A percentile compares a stretch with the other conserved stretches of the same genome.
phyloP scores from a whole-genome alignment of 1,140 invertebrate genomes.

The Copidosoma floridanum region DNA sequence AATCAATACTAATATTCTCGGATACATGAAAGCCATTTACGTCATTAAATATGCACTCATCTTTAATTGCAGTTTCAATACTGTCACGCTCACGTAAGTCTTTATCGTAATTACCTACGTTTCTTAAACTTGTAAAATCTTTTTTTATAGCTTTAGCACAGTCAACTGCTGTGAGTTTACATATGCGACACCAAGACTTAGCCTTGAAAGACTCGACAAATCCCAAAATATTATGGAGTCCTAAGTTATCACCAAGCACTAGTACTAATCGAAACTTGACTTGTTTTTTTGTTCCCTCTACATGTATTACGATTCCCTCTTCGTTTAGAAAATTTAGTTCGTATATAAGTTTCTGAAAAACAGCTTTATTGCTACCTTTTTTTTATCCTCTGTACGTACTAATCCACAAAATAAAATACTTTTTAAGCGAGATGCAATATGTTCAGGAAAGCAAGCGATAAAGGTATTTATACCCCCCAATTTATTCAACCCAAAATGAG shows the following conservation, averaged over 20 bases:
- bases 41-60: not conserved
- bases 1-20: conserved; percentile 24
- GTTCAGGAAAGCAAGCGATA: not conserved
- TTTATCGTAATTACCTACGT: not conserved
- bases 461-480: not conserved
- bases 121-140: not conserved
- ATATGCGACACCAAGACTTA: not conserved
- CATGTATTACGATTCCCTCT: not conserved
- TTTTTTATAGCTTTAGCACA: not conserved
- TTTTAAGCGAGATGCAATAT: not conserved
- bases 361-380: not conserved
- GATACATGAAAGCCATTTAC: too few species aligned
- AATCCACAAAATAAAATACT: not conserved
- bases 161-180: not conserved
- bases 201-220: not conserved
- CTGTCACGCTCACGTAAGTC: not conserved
- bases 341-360: not conserved
- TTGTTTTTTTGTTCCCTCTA: not conserved
- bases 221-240: not conserved
- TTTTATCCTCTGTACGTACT: not conserved
- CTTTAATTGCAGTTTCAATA: not conserved
- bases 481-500: too few species aligned
- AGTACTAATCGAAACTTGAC: not conserved
- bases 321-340: not conserved
- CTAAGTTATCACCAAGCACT: not conserved